These are phyloP conservation scores for Vulpes vulpes DNA, from an alignment of 2,113 vertebrate genomes.

Conservation along the genomic window DNA sequence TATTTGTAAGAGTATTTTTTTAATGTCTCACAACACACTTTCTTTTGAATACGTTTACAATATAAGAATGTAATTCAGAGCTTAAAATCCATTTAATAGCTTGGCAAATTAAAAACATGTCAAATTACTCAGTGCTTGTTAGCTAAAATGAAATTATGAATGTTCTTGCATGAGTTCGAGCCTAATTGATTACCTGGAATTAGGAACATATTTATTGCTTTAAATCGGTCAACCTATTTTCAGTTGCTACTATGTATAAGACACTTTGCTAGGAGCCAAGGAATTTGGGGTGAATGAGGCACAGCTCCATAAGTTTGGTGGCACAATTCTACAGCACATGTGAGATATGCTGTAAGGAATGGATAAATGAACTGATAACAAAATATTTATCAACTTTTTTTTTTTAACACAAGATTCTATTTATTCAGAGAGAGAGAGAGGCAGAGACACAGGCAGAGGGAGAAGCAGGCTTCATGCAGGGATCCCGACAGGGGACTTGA, in stretches of 20 bases:
- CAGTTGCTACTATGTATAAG: constrained; percentile 1
- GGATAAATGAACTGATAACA: constrained; percentile 5
- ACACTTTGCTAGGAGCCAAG: background rate
- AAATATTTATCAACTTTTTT: background rate
- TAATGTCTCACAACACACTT: background rate
- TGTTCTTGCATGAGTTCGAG: constrained; percentile 43
- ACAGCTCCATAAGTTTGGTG: background rate
- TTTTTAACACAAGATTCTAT: too few species aligned
- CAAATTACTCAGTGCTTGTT: constrained; percentile 32
- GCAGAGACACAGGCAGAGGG: too few species aligned
- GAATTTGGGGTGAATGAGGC: background rate
- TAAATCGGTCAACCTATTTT: constrained; percentile 51
- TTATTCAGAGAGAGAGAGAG: too few species aligned
- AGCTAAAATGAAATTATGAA: constrained; percentile 57
- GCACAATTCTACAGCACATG: background rate
- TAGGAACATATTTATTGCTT: background rate
- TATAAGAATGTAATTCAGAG: constrained; percentile 18
- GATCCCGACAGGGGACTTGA: too few species aligned
- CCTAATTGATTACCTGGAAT: constrained; percentile 24
- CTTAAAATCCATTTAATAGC: constrained; percentile 42
- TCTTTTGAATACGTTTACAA: constrained; percentile 36
- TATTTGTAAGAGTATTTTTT: constrained; percentile 19
- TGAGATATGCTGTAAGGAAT: background rate
- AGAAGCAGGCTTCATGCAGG: too few species aligned
- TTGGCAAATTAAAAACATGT: constrained; percentile 49